phyloP scores from a whole-genome alignment of 2,113 vertebrate genomes.

The Diglossa brunneiventris region DNA sequence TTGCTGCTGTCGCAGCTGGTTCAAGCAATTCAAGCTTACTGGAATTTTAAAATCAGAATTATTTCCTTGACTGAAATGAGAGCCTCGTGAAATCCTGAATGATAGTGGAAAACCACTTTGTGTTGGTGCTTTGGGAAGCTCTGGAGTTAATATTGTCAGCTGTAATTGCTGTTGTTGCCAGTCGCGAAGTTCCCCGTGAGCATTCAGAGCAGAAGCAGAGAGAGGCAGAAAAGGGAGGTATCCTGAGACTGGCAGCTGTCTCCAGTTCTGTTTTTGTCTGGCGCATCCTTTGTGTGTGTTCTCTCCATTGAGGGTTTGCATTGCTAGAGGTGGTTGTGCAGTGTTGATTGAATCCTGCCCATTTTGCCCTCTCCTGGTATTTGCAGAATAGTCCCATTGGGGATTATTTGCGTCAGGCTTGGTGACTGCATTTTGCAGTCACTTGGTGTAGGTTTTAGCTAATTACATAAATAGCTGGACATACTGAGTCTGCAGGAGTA shows the following conservation, averaged over 20 bases:
- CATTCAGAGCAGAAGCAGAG: not conserved
- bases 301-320: not conserved
- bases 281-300: not conserved
- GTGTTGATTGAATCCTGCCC: not conserved
- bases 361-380: not conserved
- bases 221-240: not conserved
- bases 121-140: not conserved
- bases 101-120: not conserved
- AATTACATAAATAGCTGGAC: not conserved
- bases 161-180: not conserved
- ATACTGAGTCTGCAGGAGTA: accelerated
- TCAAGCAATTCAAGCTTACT: not conserved
- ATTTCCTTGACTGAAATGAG: not conserved
- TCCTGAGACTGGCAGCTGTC: not conserved
- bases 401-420: not conserved
- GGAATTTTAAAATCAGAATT: not conserved
- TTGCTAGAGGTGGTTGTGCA: not conserved
- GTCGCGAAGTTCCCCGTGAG: not conserved
- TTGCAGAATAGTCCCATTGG: not conserved
- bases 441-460: not conserved
- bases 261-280: not conserved
- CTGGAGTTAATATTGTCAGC: not conserved
- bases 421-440: not conserved
- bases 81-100: not conserved
- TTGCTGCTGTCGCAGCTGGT: accelerated